These are phyloP conservation scores for Tetraneura akinire DNA, from an alignment of 1,140 invertebrate genomes.

Conservation along the genomic window DNA sequence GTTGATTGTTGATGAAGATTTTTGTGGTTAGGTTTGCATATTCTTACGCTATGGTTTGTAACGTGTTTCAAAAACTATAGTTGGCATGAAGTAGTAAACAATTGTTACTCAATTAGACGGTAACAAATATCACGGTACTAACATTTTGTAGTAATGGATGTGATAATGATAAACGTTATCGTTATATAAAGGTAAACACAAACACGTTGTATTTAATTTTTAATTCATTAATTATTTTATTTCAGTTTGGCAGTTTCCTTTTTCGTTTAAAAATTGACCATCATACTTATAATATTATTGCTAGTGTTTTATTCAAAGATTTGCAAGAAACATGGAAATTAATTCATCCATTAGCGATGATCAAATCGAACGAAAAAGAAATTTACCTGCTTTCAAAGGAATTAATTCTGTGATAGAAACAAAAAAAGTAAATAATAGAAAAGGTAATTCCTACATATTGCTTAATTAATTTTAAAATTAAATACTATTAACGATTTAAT, in stretches of 20 bases:
- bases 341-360: background rate
- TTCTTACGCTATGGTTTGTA: too few relatives aligned
- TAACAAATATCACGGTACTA: too few relatives aligned
- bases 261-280: background rate
- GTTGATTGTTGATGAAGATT: too few relatives aligned
- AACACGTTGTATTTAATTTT: background rate
- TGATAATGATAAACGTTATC: conserved; percentile 11
- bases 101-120: too few relatives aligned
- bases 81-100: too few relatives aligned
- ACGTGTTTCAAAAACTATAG: too few relatives aligned
- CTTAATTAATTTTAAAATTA: background rate
- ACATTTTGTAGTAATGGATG: too few relatives aligned
- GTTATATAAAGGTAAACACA: background rate
- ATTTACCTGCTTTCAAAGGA: conserved; percentile 2
- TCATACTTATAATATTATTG: background rate
- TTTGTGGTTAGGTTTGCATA: too few relatives aligned
- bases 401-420: background rate
- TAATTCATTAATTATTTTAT: background rate
- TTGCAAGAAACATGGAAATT: background rate
- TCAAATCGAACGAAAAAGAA: background rate
- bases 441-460: too few relatives aligned
- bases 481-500: too few relatives aligned
- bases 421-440: background rate
- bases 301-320: background rate
- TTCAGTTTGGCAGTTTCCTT: too few relatives aligned